phyloP scores from a whole-genome alignment of 2,888 invertebrate genomes.

The Crioceris asparagi region DNA sequence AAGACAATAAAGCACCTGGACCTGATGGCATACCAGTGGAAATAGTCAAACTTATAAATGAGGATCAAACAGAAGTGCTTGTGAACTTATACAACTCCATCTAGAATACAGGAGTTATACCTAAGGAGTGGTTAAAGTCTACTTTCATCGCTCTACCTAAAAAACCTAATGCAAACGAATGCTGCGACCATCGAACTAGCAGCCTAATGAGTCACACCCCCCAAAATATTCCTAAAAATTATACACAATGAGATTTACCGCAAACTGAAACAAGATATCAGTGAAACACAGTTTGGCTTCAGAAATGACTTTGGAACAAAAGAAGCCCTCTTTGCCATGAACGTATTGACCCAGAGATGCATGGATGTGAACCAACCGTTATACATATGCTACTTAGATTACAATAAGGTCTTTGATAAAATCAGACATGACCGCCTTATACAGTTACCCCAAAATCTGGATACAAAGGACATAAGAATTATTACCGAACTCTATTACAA shows the following conservation, averaged over 20 bases:
- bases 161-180: slow-evolving; percentile 4
- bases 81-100: neutral
- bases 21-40: slow-evolving; percentile 4
- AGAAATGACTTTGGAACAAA: no score
- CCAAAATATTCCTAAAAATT: slow-evolving; percentile 10
- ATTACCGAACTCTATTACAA: neutral
- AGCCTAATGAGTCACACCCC: slow-evolving; percentile 11
- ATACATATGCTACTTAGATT: neutral
- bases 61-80: neutral
- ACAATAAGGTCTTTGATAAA: neutral
- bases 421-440: neutral
- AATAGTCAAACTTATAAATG: neutral
- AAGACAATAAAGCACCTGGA: neutral
- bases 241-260: slow-evolving; percentile 7
- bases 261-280: neutral
- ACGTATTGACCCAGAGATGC: neutral
- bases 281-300: neutral
- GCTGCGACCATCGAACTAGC: slow-evolving; percentile 6
- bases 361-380: neutral
- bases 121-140: slow-evolving; percentile 6
- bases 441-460: neutral
- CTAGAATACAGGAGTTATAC: neutral
- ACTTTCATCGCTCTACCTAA: slow-evolving; percentile 8
- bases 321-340: no score
- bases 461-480: slow-evolving; percentile 1